Base-by-base conservation (phyloP, 2,888 invertebrate species). In the Amphimallon solstitiale region DNA sequence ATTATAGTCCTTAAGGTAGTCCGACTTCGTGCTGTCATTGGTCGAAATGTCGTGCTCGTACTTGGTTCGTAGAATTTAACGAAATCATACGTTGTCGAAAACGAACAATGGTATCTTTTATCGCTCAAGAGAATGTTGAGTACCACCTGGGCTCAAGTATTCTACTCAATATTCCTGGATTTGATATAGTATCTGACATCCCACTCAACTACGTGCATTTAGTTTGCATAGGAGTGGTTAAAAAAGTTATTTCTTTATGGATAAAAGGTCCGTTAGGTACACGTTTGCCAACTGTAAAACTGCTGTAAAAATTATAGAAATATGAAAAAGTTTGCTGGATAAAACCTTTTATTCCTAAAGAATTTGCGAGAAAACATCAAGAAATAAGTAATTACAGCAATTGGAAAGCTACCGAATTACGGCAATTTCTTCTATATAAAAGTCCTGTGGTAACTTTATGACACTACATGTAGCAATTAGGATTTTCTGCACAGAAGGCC, bases 121-220 rank as follows among this genome's bases (percentile, higher is more conserved):
- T n/a, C n/a, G n/a, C n/a, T n/a, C n/a, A n/a, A n/a, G n/a, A n/a
- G n/a, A n/a, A n/a, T n/a, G n/a, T n/a, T n/a, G n/a, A n/a, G n/a
- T n/a, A 49, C n/a, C 49, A 49, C 23, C 19, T 19, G 19, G 49
- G 49, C 15, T 17, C 15, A 17, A 21, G 21, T 49, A 19, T 49
- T 17, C 15, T 49, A 19, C 17, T 17, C 12, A 49, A 49, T 19
- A 49, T 49, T 10, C 61, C 61, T 7, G 12, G 46, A 4, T 61
- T 61, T 29, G n/a, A 46, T 61, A 29, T 61, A 21, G 46, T 61
- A 46, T 14, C 45, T 19, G 43, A 46, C 43, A 34, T 61, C n/a
- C 61, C 61, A 15, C 46, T 61, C 15, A 46, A 61, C 29, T 61
- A 61, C 34, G 46, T 61, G 61, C 61, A 61, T 46, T 29, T 45